These are phyloP conservation scores for Philereme vetulata DNA, from an alignment of 2,888 invertebrate species.

Conservation along the genomic window DNA sequence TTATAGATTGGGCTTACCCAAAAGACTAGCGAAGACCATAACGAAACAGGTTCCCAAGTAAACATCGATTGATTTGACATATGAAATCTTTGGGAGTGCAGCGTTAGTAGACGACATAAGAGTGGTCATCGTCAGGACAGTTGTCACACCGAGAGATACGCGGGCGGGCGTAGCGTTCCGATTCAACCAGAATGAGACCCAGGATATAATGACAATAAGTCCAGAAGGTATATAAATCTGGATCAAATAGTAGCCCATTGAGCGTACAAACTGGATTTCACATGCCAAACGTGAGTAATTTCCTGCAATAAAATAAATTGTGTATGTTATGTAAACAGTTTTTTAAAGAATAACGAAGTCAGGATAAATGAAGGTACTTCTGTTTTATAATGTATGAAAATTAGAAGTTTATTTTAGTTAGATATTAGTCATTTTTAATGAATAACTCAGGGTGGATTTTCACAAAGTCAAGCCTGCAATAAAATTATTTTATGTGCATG, in stretches of 20 bases:
- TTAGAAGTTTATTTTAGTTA: too few relatives aligned
- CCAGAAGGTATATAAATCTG: constrained; percentile 99
- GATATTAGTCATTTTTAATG: too few relatives aligned
- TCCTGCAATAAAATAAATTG: constrained; percentile 83
- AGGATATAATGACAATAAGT: constrained; percentile 97
- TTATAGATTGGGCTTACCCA: constrained; percentile 84
- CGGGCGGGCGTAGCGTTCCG: constrained; percentile 97
- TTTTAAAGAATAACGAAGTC: too few relatives aligned
- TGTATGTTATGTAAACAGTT: not conserved
- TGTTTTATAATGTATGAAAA: too few relatives aligned
- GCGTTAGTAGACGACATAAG: constrained; percentile 98
- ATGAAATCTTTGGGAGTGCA: constrained; percentile 98
- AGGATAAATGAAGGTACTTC: too few relatives aligned
- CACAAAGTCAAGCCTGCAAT: too few relatives aligned
- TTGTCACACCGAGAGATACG: constrained; percentile 96
- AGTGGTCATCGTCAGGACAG: constrained; percentile 98
- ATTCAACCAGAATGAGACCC: constrained; percentile 98
- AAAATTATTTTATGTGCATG: constrained; percentile 4
- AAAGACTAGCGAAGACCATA: constrained; percentile 98
- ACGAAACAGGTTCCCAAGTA: constrained; percentile 99
- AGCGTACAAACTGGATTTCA: constrained; percentile 98
- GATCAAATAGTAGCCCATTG: constrained; percentile 99
- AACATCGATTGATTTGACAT: constrained; percentile 98
- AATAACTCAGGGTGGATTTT: too few relatives aligned
- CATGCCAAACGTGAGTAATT: constrained; percentile 98